Conservation (phyloP, 2,797 vertebrate genomes). For the Fratercula arctica region DNA sequence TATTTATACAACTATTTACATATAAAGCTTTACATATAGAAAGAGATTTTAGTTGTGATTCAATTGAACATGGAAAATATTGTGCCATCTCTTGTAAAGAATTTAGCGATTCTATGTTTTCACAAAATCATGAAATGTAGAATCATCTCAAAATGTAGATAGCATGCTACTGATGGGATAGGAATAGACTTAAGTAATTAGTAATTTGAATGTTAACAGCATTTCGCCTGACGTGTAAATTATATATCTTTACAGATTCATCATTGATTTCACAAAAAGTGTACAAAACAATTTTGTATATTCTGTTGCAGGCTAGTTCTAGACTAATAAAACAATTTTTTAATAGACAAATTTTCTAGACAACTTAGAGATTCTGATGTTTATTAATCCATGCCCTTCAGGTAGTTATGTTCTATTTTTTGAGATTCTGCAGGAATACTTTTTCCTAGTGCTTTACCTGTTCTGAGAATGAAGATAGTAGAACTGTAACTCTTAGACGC, state of each 20-base stretch:
- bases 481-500: background rate
- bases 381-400: background rate
- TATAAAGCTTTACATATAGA: background rate
- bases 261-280: background rate
- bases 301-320: background rate
- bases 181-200: background rate
- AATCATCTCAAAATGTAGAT: background rate
- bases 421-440: background rate
- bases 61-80: background rate
- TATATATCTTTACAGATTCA: background rate
- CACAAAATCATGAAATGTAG: background rate
- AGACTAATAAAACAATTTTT: background rate
- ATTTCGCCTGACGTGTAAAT: background rate
- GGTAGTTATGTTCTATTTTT: background rate
- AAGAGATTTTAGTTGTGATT: background rate
- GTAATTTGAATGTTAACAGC: background rate
- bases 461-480: background rate
- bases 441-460: background rate
- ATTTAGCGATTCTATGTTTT: background rate
- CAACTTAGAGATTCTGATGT: background rate
- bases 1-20: background rate
- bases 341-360: background rate
- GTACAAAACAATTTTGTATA: background rate
- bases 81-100: background rate
- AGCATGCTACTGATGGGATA: background rate